Percentiles rank a stretch among this genome's conserved stretches.
Evolutionary conservation across 2,113 vertebrate genomes (phyloP).

Genomic region (Clarias gariepinus): DNA sequence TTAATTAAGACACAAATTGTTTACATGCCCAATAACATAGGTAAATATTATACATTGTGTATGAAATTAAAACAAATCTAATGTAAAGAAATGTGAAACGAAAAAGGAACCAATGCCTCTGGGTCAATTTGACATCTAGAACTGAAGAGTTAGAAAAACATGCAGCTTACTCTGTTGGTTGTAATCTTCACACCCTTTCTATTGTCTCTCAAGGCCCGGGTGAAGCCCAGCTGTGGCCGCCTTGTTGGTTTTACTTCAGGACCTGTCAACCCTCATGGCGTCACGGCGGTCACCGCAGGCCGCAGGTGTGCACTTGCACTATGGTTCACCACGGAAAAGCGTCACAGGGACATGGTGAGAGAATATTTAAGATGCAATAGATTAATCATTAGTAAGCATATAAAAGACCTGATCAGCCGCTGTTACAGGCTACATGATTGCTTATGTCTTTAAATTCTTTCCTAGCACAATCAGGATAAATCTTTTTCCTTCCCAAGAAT

Average conservation of each 20-base stretch:
- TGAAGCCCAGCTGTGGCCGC: constrained; percentile 87
- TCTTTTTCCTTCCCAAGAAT: neutral
- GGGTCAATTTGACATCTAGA: neutral
- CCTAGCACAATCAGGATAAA: neutral
- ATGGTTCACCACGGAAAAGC: constrained; percentile 89
- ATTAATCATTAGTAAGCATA: neutral
- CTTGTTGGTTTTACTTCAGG: constrained; percentile 91
- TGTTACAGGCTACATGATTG: neutral
- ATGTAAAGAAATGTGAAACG: neutral
- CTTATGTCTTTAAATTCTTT: neutral
- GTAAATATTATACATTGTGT: neutral
- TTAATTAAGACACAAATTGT: neutral
- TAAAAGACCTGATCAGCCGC: neutral
- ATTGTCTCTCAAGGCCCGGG: constrained; percentile 76
- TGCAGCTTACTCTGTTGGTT: neutral
- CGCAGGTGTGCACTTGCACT: constrained; percentile 86
- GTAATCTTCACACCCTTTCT: constrained; percentile 3
- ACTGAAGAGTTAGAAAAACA: neutral
- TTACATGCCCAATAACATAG: neutral
- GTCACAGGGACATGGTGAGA: constrained; percentile 89
- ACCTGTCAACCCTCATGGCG: constrained; percentile 89
- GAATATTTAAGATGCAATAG: neutral
- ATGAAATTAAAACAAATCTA: neutral
- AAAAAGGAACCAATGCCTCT: neutral
- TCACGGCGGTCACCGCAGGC: constrained; percentile 84